phyloP scores from a whole-genome alignment of 2,888 invertebrate species.

The Ornithoptera priamus region DNA sequence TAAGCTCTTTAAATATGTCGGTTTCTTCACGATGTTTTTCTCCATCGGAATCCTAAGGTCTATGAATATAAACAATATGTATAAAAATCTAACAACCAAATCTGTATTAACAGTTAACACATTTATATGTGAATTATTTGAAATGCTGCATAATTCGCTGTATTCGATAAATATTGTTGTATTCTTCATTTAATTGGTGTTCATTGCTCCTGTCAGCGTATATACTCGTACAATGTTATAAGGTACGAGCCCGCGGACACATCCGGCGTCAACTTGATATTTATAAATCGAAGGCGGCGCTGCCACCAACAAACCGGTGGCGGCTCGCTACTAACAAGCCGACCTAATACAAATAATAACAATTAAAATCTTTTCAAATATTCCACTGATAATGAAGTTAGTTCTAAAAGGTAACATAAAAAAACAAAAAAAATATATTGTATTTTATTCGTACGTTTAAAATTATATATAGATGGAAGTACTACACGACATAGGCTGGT shows the following conservation, averaged over 20 bases:
- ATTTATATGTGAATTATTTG: background rate
- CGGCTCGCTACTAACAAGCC: conserved; percentile 35
- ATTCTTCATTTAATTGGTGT: background rate
- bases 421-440: too few relatives aligned
- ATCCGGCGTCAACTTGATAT: conserved; percentile 73
- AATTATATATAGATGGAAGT: too few relatives aligned
- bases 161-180: background rate
- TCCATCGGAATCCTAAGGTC: too few relatives aligned
- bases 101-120: background rate
- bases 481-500: too few relatives aligned
- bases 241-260: conserved; percentile 47
- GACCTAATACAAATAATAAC: conserved; percentile 8
- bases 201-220: conserved; percentile 3
- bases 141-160: background rate
- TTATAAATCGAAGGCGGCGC: conserved; percentile 73
- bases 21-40: too few relatives aligned
- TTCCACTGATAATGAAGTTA: background rate
- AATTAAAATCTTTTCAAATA: background rate
- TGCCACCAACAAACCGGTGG: conserved; percentile 54
- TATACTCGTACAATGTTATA: conserved; percentile 13
- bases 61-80: too few relatives aligned
- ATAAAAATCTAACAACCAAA: background rate
- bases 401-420: too few relatives aligned
- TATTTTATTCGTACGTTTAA: too few relatives aligned
- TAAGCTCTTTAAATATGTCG: too few relatives aligned